Percentiles rank a stretch among this genome's conserved stretches.
Evolutionary conservation across 2,113 vertebrate species (phyloP).

Genomic region (Siniperca knerii): DNA sequence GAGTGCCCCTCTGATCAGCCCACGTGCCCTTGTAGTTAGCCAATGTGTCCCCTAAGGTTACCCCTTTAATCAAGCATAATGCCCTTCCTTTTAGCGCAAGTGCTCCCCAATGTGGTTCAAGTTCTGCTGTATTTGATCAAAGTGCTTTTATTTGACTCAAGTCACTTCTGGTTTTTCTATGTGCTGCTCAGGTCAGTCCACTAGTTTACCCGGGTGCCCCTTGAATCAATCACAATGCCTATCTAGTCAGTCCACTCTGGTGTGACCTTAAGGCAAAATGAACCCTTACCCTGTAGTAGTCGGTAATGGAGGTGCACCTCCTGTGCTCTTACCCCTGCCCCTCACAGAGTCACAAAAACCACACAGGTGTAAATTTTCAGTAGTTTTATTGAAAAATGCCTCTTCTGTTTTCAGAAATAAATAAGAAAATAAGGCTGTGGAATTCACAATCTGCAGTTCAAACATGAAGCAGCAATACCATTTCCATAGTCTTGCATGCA

Average conservation of each 20-base stretch:
- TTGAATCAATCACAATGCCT: no score
- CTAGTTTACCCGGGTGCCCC: no score
- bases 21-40: not conserved
- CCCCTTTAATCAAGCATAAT: no score
- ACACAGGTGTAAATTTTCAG: conserved; percentile 89
- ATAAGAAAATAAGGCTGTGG: conserved; percentile 99
- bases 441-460: conserved; percentile 99
- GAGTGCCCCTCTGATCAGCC: not conserved
- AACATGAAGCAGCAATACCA: conserved; percentile 95
- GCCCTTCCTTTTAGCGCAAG: no score
- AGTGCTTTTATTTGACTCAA: no score
- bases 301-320: not conserved
- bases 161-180: no score
- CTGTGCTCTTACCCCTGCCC: no score
- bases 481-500: conserved; percentile 93
- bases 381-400: conserved; percentile 99
- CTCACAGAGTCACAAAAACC: not conserved
- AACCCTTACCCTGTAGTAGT: not conserved
- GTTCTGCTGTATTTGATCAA: no score
- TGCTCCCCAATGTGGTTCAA: no score
- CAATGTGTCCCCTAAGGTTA: not conserved
- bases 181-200: not conserved
- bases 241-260: not conserved
- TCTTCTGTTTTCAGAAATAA: conserved; percentile 99
- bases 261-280: not conserved